Percentiles rank a stretch among this genome's conserved stretches.
phyloP scores from a whole-genome alignment of 2,888 invertebrate species.

The Athetis lepigone region DNA sequence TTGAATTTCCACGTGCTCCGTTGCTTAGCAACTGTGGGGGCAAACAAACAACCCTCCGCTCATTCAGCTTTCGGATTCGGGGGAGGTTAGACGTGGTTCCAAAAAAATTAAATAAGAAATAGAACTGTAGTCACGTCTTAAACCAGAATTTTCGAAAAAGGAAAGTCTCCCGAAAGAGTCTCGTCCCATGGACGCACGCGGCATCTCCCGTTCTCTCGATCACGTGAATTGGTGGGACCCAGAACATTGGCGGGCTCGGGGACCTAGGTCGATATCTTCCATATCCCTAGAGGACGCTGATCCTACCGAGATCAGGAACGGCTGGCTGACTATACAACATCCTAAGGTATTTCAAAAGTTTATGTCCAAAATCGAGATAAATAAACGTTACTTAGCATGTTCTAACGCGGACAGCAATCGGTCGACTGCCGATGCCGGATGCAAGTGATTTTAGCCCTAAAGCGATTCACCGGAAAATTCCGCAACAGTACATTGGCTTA shows the following conservation, averaged over 20 bases:
- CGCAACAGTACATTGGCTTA: too few relatives aligned
- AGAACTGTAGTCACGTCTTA: too few relatives aligned
- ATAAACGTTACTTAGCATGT: too few relatives aligned
- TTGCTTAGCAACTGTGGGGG: constrained; percentile 75
- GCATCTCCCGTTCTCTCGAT: constrained; percentile 78
- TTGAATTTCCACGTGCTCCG: constrained; percentile 80
- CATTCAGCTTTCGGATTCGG: constrained; percentile 72
- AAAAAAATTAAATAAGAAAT: too few relatives aligned
- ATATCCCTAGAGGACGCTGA: constrained; percentile 79
- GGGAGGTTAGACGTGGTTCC: constrained; percentile 51
- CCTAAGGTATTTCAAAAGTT: constrained; percentile 77
- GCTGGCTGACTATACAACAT: constrained; percentile 82
- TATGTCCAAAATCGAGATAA: too few relatives aligned
- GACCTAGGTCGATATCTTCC: constrained; percentile 75
- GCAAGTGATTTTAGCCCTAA: too few relatives aligned
- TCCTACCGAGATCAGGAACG: constrained; percentile 81
- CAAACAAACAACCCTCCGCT: constrained; percentile 78
- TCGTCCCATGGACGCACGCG: constrained; percentile 73
- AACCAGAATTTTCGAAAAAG: neutral
- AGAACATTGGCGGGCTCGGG: constrained; percentile 76
- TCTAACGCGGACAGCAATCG: too few relatives aligned
- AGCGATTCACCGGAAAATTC: too few relatives aligned
- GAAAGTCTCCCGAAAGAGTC: neutral
- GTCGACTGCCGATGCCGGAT: too few relatives aligned
- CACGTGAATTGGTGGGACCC: constrained; percentile 86